phyloP scores from a whole-genome alignment of 2,797 vertebrate genomes.

The Platalea minor region DNA sequence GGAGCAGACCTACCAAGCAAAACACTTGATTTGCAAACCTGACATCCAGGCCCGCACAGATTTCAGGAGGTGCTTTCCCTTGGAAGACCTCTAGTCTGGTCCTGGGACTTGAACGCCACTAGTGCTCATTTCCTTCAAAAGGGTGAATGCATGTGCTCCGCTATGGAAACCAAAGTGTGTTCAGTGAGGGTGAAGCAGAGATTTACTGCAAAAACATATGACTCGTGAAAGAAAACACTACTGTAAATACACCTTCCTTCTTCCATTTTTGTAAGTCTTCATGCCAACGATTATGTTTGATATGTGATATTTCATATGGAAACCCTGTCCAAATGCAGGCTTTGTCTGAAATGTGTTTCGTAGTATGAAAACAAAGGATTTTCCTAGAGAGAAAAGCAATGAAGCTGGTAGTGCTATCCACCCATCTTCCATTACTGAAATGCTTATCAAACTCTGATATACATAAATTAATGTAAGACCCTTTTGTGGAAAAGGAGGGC shows the following conservation, averaged over 20 bases:
- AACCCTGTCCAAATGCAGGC: neutral
- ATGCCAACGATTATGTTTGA: neutral
- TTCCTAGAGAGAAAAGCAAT: neutral
- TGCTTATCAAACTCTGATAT: neutral
- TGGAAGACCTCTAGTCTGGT: neutral
- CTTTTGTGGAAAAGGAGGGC: neutral
- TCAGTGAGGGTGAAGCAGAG: neutral
- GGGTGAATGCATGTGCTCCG: neutral
- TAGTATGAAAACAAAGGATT: neutral
- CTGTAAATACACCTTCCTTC: neutral
- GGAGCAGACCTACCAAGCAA: constrained; percentile 22
- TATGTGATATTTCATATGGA: neutral
- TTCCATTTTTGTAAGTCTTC: neutral
- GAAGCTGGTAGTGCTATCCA: neutral
- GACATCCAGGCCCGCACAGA: neutral
- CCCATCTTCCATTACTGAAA: neutral
- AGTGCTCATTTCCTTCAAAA: neutral
- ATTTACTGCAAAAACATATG: neutral
- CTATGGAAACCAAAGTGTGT: neutral
- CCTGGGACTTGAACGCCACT: neutral
- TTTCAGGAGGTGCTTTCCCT: neutral
- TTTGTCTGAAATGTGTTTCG: neutral
- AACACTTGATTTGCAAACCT: constrained; percentile 20
- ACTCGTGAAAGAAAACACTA: neutral
- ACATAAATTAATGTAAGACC: neutral